Evolutionary conservation across 2,113 vertebrate genomes (phyloP), one percentile per base, ranked within the genome.

Genomic region (Pterophyllum scalare): DNA sequence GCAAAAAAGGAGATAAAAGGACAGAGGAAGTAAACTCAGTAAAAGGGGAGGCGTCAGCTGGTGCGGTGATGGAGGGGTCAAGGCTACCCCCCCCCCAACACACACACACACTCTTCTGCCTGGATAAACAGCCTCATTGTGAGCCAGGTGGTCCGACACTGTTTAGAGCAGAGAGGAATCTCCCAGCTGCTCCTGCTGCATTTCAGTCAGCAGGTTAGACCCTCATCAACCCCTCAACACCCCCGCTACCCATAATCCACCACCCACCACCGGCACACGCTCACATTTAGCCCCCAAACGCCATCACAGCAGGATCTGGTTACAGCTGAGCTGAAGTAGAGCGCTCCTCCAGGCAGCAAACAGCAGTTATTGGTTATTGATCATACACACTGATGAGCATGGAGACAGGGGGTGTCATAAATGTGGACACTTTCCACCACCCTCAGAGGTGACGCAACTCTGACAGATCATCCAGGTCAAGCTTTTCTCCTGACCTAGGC

Each of bases 171-270:
- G 2, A 82, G 19, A 78, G 74, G 86, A 81, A 88, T 90, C 77
- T 67, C 46, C 35, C 89, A 87, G 79, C 87, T 87, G 75, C 79
- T 79, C 59, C 60, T 6, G 56, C 59, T 57, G 3, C 59, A 26
- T 28, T 85, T 87, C 77, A 77, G 81, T 24, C 83, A 77, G 80
- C 78, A 91, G 85, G 83, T 89, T 88, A 86, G 83, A 81, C 78
- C 87, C 65, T 89, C 87, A 80, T 82, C 84, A 82, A 59, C 52
- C 57, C 57, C 65, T 85, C 82, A 75, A 72, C 87, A 75, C 76
- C 79, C 13, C 64, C 10, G 20, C 56, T 8, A 20, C 17, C 19
- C 38, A 40, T 35, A 77, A 38, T 65, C 31, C 52, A 35, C 54
- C 8, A 2, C 22, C 24, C 58, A 6, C 31, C 5, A 0, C 52